Percentiles rank a stretch among this genome's conserved stretches.
Conservation (phyloP, 2,888 invertebrate species). For the Sesia apiformis region DNA sequence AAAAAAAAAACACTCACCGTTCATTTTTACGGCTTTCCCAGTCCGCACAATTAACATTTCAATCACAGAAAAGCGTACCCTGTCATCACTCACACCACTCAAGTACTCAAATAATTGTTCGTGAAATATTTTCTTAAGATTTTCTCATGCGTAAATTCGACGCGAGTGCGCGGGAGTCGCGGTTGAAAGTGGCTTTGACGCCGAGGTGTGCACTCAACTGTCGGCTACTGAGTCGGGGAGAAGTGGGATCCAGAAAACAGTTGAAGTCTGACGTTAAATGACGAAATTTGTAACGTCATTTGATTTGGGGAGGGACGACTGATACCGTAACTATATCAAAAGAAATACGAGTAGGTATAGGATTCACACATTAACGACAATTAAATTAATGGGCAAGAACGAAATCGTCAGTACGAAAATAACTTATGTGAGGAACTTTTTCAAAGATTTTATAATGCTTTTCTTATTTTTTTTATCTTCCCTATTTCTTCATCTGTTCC, state of each 20-base stretch:
- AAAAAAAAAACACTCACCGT: conserved; percentile 36
- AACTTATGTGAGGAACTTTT: too few relatives aligned
- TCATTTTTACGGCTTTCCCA: conserved; percentile 51
- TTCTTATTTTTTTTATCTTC: too few relatives aligned
- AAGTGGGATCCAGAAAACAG: conserved; percentile 4
- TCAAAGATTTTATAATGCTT: too few relatives aligned
- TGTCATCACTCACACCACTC: conserved; percentile 63
- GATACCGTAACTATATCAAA: too few relatives aligned
- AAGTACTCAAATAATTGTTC: not conserved
- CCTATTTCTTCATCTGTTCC: too few relatives aligned
- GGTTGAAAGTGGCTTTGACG: conserved; percentile 26
- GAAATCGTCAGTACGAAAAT: too few relatives aligned
- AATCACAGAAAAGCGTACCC: conserved; percentile 38
- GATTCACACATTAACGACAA: too few relatives aligned
- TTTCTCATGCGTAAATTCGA: not conserved
- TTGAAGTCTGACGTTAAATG: not conserved
- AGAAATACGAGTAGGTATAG: too few relatives aligned
- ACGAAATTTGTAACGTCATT: not conserved
- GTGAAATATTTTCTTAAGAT: not conserved
- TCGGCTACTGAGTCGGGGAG: conserved; percentile 6
- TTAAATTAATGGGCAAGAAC: too few relatives aligned
- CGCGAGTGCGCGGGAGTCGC: conserved; percentile 19
- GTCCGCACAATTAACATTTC: conserved; percentile 33
- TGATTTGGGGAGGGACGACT: not conserved
- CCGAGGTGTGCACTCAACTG: conserved; percentile 29